phyloP scores from a whole-genome alignment of 2,888 invertebrate species.

The Geophilus truncorum region DNA sequence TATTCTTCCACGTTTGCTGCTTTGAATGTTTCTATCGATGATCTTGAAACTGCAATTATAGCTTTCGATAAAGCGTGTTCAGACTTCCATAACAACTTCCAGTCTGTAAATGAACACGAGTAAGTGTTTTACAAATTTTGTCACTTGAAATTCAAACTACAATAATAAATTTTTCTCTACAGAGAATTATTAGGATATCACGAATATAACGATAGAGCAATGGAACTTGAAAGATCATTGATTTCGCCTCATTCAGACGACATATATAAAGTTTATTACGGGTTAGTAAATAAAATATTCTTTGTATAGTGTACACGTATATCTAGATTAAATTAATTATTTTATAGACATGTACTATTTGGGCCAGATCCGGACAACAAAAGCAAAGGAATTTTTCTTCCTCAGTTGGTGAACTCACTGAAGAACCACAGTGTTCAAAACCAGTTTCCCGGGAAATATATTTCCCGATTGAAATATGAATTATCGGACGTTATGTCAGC shows the following conservation, averaged over 20 bases:
- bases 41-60: neutral
- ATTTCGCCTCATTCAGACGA: constrained; percentile 21
- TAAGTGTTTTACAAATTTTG: neutral
- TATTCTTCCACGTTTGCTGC: neutral
- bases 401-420: constrained; percentile 35
- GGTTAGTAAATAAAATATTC: constrained; percentile 14
- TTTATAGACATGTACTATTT: constrained; percentile 38
- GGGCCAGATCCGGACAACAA: constrained; percentile 38
- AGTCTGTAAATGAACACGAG: neutral
- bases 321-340: neutral
- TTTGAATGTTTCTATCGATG: neutral
- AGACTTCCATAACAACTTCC: neutral
- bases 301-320: too few species aligned
- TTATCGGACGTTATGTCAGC: neutral
- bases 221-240: constrained; percentile 36
- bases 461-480: neutral
- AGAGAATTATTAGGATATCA: constrained; percentile 32
- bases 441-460: neutral
- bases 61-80: neutral
- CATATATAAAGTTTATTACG: neutral
- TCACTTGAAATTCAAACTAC: neutral
- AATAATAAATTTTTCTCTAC: neutral
- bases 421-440: neutral
- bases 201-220: constrained; percentile 35
- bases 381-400: constrained; percentile 37